Evolutionary conservation across 30 jellyfish, hydroid and myxozoan genomes (phyloP).

Genomic region (Pseudorhiza aurosa): DNA sequence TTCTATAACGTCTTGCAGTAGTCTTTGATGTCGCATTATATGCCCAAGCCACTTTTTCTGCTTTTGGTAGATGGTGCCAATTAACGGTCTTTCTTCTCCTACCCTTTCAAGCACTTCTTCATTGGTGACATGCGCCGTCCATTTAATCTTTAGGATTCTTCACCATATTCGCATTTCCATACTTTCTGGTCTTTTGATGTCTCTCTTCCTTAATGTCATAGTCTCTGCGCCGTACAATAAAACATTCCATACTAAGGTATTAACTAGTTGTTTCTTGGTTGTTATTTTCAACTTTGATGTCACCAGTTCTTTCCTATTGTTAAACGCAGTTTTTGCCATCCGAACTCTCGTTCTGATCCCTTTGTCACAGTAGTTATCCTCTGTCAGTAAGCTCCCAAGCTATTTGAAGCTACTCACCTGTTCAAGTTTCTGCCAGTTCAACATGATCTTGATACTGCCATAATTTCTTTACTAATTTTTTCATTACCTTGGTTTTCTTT

Average conservation of each 20-base stretch:
- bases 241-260: conserved; percentile 34
- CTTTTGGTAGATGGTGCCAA: not conserved
- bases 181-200: not conserved
- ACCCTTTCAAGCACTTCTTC: not conserved
- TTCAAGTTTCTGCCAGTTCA: not conserved
- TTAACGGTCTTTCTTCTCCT: not conserved
- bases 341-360: conserved; percentile 4
- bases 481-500: conserved; percentile 24
- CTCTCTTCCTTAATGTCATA: conserved; percentile 17
- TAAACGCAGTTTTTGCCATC: not conserved
- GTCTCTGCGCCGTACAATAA: conserved; percentile 31
- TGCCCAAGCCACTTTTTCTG: conserved; percentile 4
- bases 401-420: not conserved
- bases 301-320: not conserved
- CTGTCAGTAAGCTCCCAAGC: not conserved
- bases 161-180: conserved; percentile 25
- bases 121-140: conserved; percentile 48
- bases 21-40: not conserved
- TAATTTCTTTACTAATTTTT: not conserved
- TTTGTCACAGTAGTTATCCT: not conserved
- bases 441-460: not conserved
- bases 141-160: conserved; percentile 17
- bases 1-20: not conserved
- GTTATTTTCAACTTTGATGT: not conserved
- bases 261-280: not conserved